A percentile compares a stretch with the other conserved stretches of the same genome.
phyloP scores from a whole-genome alignment of 2,797 vertebrate species.

The Schizopygopsis malacanthus region DNA sequence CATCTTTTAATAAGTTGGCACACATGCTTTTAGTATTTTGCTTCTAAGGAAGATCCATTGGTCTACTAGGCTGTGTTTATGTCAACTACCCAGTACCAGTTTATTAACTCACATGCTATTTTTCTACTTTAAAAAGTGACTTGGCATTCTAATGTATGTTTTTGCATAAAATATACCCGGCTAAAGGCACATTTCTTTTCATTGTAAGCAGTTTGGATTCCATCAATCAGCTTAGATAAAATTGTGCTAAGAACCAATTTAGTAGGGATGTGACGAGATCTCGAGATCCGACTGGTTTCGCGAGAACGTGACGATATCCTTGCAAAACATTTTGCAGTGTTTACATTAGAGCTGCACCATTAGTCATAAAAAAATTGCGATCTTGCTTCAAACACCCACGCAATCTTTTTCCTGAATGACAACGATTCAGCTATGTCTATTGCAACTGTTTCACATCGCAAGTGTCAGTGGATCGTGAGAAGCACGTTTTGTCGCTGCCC shows the following conservation, averaged over 20 bases:
- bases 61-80: background rate
- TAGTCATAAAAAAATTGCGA: no score
- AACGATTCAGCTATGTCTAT: no score
- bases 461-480: no score
- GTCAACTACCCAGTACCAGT: background rate
- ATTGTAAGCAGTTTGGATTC: slow-evolving; percentile 12
- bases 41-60: slow-evolving; percentile 8
- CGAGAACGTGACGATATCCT: no score
- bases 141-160: background rate
- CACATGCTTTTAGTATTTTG: slow-evolving; percentile 34
- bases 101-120: background rate
- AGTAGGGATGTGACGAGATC: no score
- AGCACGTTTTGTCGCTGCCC: no score
- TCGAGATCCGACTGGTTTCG: no score
- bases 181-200: background rate
- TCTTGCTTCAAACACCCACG: no score
- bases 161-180: slow-evolving; percentile 4
- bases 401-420: no score
- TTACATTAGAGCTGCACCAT: no score
- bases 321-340: no score
- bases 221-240: slow-evolving; percentile 1
- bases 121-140: slow-evolving; percentile 26
- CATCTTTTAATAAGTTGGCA: slow-evolving; percentile 36
- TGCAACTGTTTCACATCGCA: no score
- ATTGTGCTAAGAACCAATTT: slow-evolving; percentile 7